Conservation (phyloP, 2,888 invertebrate genomes). For the Lithosia quadra region DNA sequence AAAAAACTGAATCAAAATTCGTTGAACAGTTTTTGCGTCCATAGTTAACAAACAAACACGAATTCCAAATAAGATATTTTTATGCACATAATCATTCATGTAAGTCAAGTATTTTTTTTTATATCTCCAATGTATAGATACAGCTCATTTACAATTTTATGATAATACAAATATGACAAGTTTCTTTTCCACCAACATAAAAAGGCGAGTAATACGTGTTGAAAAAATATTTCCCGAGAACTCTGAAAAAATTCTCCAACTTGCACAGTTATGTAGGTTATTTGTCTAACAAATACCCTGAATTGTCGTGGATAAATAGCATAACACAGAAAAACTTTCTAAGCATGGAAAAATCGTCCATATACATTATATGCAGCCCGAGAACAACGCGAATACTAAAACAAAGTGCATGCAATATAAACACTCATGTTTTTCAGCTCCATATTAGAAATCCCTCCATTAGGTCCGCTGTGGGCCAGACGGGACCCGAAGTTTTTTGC, state of each 20-base stretch:
- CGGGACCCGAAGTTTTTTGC: conserved; percentile 69
- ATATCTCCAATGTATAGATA: too few relatives aligned
- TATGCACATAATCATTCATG: too few relatives aligned
- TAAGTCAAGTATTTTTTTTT: too few relatives aligned
- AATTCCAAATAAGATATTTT: too few relatives aligned
- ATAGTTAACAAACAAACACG: too few relatives aligned
- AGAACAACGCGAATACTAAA: conserved; percentile 51
- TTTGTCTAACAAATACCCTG: neutral
- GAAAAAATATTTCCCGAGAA: neutral
- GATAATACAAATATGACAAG: too few relatives aligned
- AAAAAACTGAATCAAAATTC: too few relatives aligned
- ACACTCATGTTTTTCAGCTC: conserved; percentile 63
- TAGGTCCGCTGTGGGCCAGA: conserved; percentile 60
- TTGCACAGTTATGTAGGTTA: neutral
- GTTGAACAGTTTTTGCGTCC: too few relatives aligned
- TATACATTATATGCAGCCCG: conserved; percentile 18
- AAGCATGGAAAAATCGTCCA: neutral
- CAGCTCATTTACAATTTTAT: too few relatives aligned
- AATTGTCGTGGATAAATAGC: neutral
- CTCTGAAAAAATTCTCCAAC: neutral
- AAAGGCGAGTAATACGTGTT: neutral
- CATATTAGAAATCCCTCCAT: conserved; percentile 61
- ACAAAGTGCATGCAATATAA: conserved; percentile 64
- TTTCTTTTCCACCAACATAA: too few relatives aligned
- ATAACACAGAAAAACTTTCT: neutral